These are phyloP conservation scores for Cottus gobio DNA, from an alignment of 2,113 vertebrate genomes.

Conservation along the genomic window DNA sequence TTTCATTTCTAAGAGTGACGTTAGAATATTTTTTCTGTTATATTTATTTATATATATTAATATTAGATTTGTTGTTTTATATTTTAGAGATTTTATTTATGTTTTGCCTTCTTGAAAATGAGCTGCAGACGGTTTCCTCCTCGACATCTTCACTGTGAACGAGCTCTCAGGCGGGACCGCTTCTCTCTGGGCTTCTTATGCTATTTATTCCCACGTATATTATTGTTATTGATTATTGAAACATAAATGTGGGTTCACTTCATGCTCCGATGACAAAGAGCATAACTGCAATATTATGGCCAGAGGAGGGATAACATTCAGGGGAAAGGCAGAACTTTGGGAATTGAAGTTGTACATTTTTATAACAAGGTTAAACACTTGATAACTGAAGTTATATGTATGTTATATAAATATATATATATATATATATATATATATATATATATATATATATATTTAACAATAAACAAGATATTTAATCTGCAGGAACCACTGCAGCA, in stretches of 20 bases:
- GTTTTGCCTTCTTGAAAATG: slow-evolving; percentile 18
- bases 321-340: neutral
- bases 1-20: slow-evolving; percentile 43
- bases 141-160: slow-evolving; percentile 50
- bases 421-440: too few relatives aligned
- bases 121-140: slow-evolving; percentile 13
- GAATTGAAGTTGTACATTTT: neutral
- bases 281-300: too few relatives aligned
- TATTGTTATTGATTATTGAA: neutral
- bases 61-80: slow-evolving; percentile 53
- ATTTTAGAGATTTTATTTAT: slow-evolving; percentile 56
- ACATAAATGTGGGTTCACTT: too few relatives aligned
- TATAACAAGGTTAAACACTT: too few relatives aligned
- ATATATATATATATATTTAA: too few relatives aligned
- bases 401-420: too few relatives aligned
- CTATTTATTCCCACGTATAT: too few relatives aligned
- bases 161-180: too few relatives aligned
- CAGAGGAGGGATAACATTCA: neutral
- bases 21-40: slow-evolving; percentile 68
- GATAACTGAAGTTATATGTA: too few relatives aligned
- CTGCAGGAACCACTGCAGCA: too few relatives aligned
- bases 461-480: too few relatives aligned
- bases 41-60: slow-evolving; percentile 48
- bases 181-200: neutral
- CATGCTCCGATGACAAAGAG: too few relatives aligned